A percentile compares a stretch with the other conserved stretches of the same genome.
Evolutionary conservation across 2,113 vertebrate genomes (phyloP).

Genomic region (Zosterops borbonicus): DNA sequence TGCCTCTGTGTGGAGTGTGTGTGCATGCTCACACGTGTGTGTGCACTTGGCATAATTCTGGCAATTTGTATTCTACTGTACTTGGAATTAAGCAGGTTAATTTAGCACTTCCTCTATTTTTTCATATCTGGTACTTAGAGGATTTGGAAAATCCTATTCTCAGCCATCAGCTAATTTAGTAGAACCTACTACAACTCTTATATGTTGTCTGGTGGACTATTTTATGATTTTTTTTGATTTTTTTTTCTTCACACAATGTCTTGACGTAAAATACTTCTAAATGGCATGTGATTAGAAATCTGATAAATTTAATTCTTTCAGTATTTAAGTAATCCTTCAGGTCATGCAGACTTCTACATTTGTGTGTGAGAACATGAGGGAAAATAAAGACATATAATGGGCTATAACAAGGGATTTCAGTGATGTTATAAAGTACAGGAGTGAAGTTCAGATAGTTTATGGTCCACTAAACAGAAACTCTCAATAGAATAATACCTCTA

Average conservation of each 20-base stretch:
- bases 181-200: not conserved
- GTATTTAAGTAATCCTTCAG: not conserved
- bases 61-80: not conserved
- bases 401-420: not conserved
- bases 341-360: not conserved
- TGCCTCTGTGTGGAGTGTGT: not conserved
- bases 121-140: conserved; percentile 27
- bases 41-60: not conserved
- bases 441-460: not conserved
- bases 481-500: not conserved
- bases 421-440: not conserved
- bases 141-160: conserved; percentile 51
- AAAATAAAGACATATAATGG: not conserved
- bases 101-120: conserved; percentile 31
- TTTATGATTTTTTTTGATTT: accelerated
- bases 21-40: accelerated
- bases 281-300: not conserved
- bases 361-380: not conserved
- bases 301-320: not conserved
- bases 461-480: not conserved
- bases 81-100: conserved; percentile 25
- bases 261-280: not conserved
- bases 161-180: conserved; percentile 5
- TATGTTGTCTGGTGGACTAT: not conserved
- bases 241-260: not conserved